A percentile compares a stretch with the other conserved stretches of the same genome.
phyloP scores from a whole-genome alignment of 1,140 invertebrate species.

The Drosophila kurseongensis region DNA sequence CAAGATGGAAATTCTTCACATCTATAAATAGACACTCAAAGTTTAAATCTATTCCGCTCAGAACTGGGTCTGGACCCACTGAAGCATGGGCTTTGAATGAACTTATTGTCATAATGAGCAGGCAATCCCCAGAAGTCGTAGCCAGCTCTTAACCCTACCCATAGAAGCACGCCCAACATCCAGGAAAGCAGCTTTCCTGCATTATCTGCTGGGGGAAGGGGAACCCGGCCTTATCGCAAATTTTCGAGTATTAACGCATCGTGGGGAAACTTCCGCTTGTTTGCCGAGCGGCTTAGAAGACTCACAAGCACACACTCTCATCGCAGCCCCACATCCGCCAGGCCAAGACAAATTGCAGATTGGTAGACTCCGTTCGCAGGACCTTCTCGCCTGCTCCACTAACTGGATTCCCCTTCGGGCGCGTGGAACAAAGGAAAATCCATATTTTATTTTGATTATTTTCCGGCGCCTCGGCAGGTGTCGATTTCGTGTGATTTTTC shows the following conservation, averaged over 20 bases:
- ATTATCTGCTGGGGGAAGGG: slow-evolving; percentile 46
- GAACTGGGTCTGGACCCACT: neutral
- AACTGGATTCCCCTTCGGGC: slow-evolving; percentile 36
- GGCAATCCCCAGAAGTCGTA: neutral
- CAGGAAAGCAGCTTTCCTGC: slow-evolving; percentile 48
- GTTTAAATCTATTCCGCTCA: slow-evolving; percentile 5
- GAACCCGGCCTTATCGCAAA: slow-evolving; percentile 63
- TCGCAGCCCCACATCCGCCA: slow-evolving; percentile 40
- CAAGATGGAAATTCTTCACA: neutral
- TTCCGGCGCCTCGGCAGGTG: slow-evolving; percentile 77
- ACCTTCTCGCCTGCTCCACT: slow-evolving; percentile 12
- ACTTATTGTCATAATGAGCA: slow-evolving; percentile 18
- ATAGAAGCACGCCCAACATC: neutral
- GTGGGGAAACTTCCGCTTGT: slow-evolving; percentile 75
- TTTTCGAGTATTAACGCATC: slow-evolving; percentile 74
- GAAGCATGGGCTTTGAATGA: neutral
- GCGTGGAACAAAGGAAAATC: slow-evolving; percentile 68
- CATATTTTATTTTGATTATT: slow-evolving; percentile 83
- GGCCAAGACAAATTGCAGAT: slow-evolving; percentile 82
- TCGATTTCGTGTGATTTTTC: slow-evolving; percentile 63
- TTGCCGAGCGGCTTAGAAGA: slow-evolving; percentile 67
- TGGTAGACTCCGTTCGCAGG: slow-evolving; percentile 65
- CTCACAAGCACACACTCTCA: slow-evolving; percentile 16
- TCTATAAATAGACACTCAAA: neutral
- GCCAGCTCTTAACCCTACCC: slow-evolving; percentile 24